A percentile compares a stretch with the other conserved stretches of the same genome.
Conservation (phyloP, 2,888 invertebrate species). For the Abscondita cerata region DNA sequence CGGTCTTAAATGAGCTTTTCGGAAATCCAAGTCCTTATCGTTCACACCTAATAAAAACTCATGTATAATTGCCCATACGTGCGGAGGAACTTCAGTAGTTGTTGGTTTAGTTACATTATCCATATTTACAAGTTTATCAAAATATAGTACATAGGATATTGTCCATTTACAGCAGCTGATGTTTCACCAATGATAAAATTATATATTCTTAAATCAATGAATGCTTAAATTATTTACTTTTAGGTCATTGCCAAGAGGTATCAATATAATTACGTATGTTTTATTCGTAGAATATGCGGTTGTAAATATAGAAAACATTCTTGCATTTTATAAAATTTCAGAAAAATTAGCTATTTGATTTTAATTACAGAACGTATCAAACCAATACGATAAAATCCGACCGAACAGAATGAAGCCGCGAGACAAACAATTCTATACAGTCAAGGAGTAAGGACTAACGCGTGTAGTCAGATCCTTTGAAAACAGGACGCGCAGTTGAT, state of each 20-base stretch:
- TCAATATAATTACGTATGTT: no score
- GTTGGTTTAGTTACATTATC: constrained; percentile 25
- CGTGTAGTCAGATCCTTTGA: constrained; percentile 20
- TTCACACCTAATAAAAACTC: constrained; percentile 49
- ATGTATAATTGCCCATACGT: constrained; percentile 49
- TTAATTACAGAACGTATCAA: no score
- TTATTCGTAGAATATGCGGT: no score
- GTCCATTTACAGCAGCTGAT: not conserved
- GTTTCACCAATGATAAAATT: not conserved
- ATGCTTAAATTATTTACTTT: not conserved
- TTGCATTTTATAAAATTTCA: not conserved
- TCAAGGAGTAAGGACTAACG: constrained; percentile 19
- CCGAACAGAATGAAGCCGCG: constrained; percentile 2
- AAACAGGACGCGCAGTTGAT: constrained; percentile 28
- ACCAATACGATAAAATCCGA: constrained; percentile 7
- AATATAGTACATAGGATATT: not conserved
- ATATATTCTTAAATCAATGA: constrained; percentile 2
- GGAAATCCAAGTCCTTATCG: constrained; percentile 59
- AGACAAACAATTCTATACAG: constrained; percentile 12
- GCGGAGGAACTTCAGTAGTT: constrained; percentile 45
- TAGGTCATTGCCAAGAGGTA: not conserved
- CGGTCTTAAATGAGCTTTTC: constrained; percentile 66
- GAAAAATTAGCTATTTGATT: no score
- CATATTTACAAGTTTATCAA: constrained; percentile 12
- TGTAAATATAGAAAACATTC: no score